Evolutionary conservation across 2,888 invertebrate species (phyloP), one percentile per base, ranked within the genome.

Genomic region (Anaspis maculata): DNA sequence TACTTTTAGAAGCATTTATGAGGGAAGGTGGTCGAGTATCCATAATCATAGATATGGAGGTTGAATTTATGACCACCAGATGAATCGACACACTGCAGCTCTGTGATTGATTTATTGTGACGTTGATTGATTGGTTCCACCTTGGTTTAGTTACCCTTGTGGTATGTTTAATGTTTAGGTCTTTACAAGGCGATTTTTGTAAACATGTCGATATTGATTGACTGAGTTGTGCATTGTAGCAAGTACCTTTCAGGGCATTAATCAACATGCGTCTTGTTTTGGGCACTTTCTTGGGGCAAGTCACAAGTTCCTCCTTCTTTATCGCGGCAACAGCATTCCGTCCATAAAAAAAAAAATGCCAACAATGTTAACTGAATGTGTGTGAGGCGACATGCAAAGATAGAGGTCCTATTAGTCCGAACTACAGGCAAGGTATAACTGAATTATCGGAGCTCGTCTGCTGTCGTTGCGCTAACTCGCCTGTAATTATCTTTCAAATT

Each of bases 401-500:
- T 19, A 9, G 5, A 19, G 19, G 19, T n/a, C n/a, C n/a, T n/a
- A n/a, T n/a, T n/a, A 12, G 9, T 25, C 4, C 25, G 9, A 12
- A 25, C 25, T 25, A 30, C 22, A n/a, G 24, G 15, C 14, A 30
- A 14, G 24, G 16, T 59, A 57, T 62, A 62, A 62, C 60, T 56
- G 49, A 59, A 61, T 62, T 62, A 61, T 56, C 54, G 55, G 46
- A 52, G 54, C 56, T 42, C 54, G 57, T 56, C 58, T 54, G 49
- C 54, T 54, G 52, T 54, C 59, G 51, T 54, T 55, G 55, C 57
- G 51, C 52, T 57, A 54, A 57, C 57, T 60, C 55, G 49, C 51
- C 52, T 52, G 59, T 61, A 63, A 62, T 63, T 62, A 62, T 63
- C 61, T 63, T 60, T 59, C 57, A 62, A 62, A 63, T 64, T 63